These are phyloP conservation scores for Micrasema longulum DNA, from an alignment of 1,140 invertebrate species.

Conservation along the genomic window DNA sequence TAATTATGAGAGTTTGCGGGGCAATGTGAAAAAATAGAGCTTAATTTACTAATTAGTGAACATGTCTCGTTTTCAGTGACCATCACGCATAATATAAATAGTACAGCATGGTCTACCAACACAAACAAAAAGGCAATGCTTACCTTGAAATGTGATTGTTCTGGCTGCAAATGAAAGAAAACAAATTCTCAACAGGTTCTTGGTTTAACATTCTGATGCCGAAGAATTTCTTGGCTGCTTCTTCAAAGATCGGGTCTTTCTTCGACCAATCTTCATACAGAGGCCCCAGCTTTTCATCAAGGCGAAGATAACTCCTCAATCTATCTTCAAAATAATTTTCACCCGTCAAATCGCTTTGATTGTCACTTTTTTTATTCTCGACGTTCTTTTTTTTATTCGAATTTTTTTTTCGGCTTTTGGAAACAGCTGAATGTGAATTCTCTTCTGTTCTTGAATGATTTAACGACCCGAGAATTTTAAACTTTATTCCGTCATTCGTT, in stretches of 20 bases:
- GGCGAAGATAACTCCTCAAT: slow-evolving; percentile 75
- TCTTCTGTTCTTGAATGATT: background rate
- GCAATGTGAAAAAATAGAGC: too few relatives aligned
- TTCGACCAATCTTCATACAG: slow-evolving; percentile 82
- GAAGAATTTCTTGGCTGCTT: slow-evolving; percentile 75
- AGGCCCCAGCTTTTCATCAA: slow-evolving; percentile 76
- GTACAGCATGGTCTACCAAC: too few relatives aligned
- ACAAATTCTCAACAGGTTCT: slow-evolving; percentile 92
- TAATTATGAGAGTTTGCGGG: too few relatives aligned
- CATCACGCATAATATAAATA: too few relatives aligned
- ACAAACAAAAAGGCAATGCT: slow-evolving; percentile 12
- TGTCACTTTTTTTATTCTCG: slow-evolving; percentile 45
- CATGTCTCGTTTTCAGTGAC: too few relatives aligned
- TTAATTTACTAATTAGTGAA: too few relatives aligned
- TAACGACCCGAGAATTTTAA: slow-evolving; percentile 69
- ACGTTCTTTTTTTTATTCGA: slow-evolving; percentile 52
- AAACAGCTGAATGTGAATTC: slow-evolving; percentile 17
- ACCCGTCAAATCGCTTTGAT: slow-evolving; percentile 41
- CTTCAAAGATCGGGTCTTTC: slow-evolving; percentile 80
- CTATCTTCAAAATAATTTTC: slow-evolving; percentile 65
- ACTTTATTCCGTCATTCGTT: slow-evolving; percentile 72
- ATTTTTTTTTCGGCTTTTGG: slow-evolving; percentile 25
- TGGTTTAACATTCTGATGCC: slow-evolving; percentile 94
- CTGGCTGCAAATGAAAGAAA: slow-evolving; percentile 97
- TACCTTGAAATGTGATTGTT: slow-evolving; percentile 95